These are phyloP conservation scores for Anolis carolinensis DNA, from an alignment of 2,113 vertebrate genomes.

Conservation along the genomic window DNA sequence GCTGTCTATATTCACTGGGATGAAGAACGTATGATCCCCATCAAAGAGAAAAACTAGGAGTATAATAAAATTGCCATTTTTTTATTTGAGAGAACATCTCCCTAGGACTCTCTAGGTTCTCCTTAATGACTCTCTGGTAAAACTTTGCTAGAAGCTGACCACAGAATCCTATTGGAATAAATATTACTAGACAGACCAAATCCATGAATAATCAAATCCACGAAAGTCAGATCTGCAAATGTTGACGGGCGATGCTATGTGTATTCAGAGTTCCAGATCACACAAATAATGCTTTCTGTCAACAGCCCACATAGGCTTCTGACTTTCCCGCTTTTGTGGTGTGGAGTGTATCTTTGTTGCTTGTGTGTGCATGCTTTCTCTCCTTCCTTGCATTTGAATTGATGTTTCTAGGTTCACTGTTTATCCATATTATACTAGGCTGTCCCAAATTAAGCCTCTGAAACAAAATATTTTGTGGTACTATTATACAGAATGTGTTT, in stretches of 20 bases:
- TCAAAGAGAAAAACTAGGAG: no score
- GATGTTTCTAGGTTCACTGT: not conserved
- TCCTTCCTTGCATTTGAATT: not conserved
- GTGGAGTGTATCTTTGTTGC: rapidly evolving
- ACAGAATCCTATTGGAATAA: no score
- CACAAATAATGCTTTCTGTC: not conserved
- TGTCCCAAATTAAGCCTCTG: not conserved
- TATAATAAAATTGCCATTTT: no score
- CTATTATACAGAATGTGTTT: not conserved
- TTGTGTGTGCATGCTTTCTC: not conserved
- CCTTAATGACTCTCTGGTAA: no score
- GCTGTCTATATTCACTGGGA: no score
- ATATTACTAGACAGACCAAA: no score
- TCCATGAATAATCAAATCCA: no score
- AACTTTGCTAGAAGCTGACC: no score
- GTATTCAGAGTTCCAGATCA: rapidly evolving
- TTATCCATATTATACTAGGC: not conserved
- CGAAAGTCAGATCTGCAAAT: no score
- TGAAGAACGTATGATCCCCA: no score
- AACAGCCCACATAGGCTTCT: not conserved
- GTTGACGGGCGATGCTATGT: not conserved
- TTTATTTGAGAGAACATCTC: no score
- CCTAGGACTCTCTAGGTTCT: no score
- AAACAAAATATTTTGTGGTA: not conserved
- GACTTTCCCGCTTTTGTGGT: not conserved